Evolutionary conservation across 2,113 vertebrate genomes (phyloP).

Genomic region (Ailurus styani): DNA sequence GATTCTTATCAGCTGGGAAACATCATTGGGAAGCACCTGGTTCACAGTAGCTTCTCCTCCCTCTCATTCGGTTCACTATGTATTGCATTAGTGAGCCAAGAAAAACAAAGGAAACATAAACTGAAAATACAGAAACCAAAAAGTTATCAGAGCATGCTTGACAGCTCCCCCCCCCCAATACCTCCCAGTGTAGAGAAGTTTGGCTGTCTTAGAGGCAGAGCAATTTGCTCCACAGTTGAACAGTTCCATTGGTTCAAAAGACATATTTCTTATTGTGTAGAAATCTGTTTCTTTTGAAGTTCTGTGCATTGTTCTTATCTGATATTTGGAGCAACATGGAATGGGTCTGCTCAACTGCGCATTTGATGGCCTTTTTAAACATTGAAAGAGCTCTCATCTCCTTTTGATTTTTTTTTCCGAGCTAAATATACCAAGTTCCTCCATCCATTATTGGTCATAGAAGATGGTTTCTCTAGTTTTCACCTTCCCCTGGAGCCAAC

Average conservation of each 20-base stretch:
- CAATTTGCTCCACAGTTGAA: neutral
- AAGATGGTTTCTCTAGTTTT: neutral
- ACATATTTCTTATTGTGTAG: slow-evolving; percentile 3
- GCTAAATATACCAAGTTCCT: slow-evolving; percentile 25
- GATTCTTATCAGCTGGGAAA: slow-evolving; percentile 17
- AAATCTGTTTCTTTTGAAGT: slow-evolving; percentile 39
- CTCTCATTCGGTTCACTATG: neutral
- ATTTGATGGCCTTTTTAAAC: neutral
- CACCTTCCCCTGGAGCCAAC: neutral
- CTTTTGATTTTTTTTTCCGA: neutral
- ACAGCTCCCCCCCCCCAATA: neutral
- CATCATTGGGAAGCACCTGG: slow-evolving; percentile 16
- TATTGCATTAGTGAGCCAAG: neutral
- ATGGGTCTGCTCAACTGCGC: neutral
- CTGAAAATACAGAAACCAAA: neutral
- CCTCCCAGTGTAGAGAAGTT: neutral
- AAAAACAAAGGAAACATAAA: neutral
- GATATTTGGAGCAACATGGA: slow-evolving; percentile 20
- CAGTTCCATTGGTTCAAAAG: slow-evolving; percentile 7
- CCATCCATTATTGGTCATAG: neutral
- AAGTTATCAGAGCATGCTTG: neutral
- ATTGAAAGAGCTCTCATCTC: neutral
- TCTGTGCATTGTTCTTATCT: slow-evolving; percentile 6
- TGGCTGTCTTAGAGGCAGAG: neutral
- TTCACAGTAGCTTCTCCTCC: neutral